Base-by-base conservation (phyloP, 2,797 vertebrate species). In the Anas bernieri region DNA sequence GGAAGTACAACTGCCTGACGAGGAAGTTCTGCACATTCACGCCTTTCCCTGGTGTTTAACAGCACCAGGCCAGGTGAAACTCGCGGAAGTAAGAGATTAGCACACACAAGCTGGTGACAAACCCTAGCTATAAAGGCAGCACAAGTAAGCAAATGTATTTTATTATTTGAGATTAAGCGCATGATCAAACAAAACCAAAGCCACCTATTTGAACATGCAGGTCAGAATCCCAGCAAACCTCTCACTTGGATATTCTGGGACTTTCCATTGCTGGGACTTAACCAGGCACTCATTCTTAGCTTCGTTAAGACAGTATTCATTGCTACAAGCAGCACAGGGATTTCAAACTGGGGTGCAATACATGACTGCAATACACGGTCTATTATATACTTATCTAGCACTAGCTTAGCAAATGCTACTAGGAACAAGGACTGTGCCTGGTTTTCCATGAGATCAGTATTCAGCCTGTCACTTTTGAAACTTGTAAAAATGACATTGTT, bases 201-300 rank as follows among this genome's bases (percentile, higher is more conserved):
- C n/a, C 8, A 74, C 23, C 8, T 43, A 72, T 50, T 17, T 68
- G 26, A 84, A 70, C 1, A 3, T 1, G 3, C 25, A 72, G 26
- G 45, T 33, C 28, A 75, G 28, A 91, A 83, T 0, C 75, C 20
- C 17, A 70, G 18, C 35, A 63, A 70, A 8, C 10, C 26, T 31
- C 73, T 69, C 0, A 0, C 16, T n/a, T 69, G 33, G 48, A 22
- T 35, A 80, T 59, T 50, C 58, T 37, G 45, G 30, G 0, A 0
- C 11, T 28, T 9, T 37, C 66, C 43, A 45, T 16, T 55, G 39
- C 23, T 39, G 17, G 0, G 2, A 68, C 11, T 77, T 35, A 37
- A 61, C 8, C 1, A 4, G 14, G 25, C 17, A 73, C 33, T 69
- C 26, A 66, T 37, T 15, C 1, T 1, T 4, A 89, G 11, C n/a